These are phyloP conservation scores for Cnemophilus loriae DNA, from an alignment of 2,113 vertebrate species.

Conservation along the genomic window DNA sequence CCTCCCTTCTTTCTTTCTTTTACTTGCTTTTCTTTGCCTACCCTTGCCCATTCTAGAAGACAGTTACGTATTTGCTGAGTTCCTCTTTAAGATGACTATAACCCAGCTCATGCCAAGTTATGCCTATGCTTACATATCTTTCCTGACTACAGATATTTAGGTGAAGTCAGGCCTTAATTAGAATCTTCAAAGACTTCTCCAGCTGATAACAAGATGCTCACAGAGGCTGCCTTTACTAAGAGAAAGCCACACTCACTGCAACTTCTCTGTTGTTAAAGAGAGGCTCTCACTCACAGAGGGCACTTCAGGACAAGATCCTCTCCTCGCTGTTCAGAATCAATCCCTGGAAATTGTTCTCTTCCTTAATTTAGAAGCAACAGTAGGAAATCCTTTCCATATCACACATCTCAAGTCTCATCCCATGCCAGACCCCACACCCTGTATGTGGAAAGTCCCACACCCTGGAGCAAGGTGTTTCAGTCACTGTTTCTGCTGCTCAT, in stretches of 20 bases:
- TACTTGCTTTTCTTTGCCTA: neutral
- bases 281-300: fast-evolving
- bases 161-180: neutral
- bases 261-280: neutral
- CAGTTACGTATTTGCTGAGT: neutral
- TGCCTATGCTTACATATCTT: neutral
- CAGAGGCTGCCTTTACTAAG: neutral
- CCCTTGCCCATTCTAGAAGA: neutral
- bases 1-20: neutral
- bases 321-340: neutral
- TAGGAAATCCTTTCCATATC: neutral
- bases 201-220: neutral
- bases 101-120: neutral
- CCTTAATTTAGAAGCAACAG: neutral
- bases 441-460: fast-evolving
- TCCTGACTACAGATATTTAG: neutral
- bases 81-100: neutral
- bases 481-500: neutral
- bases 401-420: neutral
- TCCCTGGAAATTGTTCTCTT: neutral
- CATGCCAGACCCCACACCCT: fast-evolving
- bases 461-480: neutral
- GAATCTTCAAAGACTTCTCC: neutral
- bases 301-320: neutral
- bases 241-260: neutral